Percentiles rank a stretch among this genome's conserved stretches.
Conservation (phyloP, 2,113 vertebrate species). For the Geothlypis trichas region DNA sequence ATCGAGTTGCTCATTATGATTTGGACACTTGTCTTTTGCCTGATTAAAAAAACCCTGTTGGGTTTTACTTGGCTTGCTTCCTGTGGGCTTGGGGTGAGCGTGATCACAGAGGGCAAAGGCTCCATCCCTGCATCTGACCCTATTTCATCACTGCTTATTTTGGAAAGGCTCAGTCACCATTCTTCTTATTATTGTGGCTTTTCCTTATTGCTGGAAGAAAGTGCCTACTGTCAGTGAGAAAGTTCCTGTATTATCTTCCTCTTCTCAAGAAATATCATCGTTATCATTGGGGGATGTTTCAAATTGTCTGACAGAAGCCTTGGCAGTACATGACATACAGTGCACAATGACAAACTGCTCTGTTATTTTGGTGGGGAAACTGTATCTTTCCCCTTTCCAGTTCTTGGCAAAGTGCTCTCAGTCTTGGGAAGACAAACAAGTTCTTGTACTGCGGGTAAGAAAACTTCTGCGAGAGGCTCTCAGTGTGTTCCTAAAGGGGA, state of each 20-base stretch:
- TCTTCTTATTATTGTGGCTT: not conserved
- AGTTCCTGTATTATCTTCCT: not conserved
- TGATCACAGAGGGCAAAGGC: not conserved
- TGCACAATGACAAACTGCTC: not conserved
- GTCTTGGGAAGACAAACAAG: not conserved
- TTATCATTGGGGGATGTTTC: not conserved
- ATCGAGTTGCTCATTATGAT: not conserved
- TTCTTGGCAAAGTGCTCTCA: not conserved
- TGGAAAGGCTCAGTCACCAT: not conserved
- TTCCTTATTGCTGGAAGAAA: not conserved
- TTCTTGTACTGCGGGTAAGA: not conserved
- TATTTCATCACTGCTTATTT: not conserved
- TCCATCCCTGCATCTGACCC: not conserved
- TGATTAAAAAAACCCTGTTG: not conserved
- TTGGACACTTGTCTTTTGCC: not conserved
- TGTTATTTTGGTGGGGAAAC: not conserved
- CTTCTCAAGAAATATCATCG: not conserved
- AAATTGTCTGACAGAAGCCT: not conserved
- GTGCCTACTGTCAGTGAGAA: not conserved
- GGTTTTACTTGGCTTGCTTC: not conserved
- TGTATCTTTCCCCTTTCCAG: not conserved
- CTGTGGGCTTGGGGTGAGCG: not conserved
- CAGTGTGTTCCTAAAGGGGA: not conserved
- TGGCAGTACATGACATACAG: not conserved
- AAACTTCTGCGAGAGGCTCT: not conserved